Base-by-base conservation (phyloP, 2,797 vertebrate species). In the Rhinatrema bivittatum region DNA sequence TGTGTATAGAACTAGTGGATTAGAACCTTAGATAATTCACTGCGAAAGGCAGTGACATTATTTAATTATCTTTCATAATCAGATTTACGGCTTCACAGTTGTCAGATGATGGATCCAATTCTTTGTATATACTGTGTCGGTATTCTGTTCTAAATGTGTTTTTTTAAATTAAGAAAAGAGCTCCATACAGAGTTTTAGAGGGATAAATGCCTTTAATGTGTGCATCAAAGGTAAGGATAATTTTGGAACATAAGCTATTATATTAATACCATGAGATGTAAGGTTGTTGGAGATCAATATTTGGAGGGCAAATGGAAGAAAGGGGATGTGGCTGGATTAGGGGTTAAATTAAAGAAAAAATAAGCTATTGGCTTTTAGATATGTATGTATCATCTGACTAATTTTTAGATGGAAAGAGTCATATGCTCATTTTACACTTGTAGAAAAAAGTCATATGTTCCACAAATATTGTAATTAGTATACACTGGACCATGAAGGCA, bases 91-190 rank as follows among this genome's bases (percentile, higher is more conserved):
- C 54, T 53, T 68, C 66, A 10, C 39, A 9, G 37, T 21, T 6
- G 26, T 3, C 39, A 4, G 10, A 34, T 2, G 13, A 39, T 0
- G 22, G 47, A 37, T 63, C 56, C 29, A 7, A 20, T 2, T 5
- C 26, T 38, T 50, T 55, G 55, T 53, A 53, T 10, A 36, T 50
- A 35, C 63, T 68, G 68, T 74, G 68, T 53, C 24, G 39, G 29
- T 27, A 1, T 22, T 38, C 32, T 11, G 7, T 26, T 16, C 11
- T n/a, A n/a, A n/a, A n/a, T n/a, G n/a, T n/a, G n/a, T n/a, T n/a
- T n/a, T n/a, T n/a, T n/a, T n/a, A n/a, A n/a, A n/a, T 4, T 37
- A 20, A 22, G 12, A 34, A 3, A 12, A 10, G 23, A 32, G 20
- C 5, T 23, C 22, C 3, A 2, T 2, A 16, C 20, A 5, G 2